phyloP scores from a whole-genome alignment of 1,140 invertebrate genomes.

The Drosophila auraria region DNA sequence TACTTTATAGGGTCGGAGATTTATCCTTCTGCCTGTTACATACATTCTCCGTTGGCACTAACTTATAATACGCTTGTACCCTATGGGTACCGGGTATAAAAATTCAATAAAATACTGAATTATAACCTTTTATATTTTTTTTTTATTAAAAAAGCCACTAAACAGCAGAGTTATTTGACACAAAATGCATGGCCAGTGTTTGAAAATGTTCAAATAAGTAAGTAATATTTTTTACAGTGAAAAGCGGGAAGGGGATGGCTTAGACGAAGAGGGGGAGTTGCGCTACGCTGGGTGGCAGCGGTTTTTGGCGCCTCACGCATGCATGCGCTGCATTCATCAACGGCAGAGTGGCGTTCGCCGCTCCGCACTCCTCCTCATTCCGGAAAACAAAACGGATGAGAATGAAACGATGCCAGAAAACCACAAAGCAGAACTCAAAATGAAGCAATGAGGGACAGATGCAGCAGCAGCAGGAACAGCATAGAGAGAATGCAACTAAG shows the following conservation, averaged over 20 bases:
- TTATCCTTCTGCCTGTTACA: too few species aligned
- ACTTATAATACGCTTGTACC: too few species aligned
- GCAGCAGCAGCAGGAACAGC: slow-evolving; percentile 4
- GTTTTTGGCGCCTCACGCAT: slow-evolving; percentile 69
- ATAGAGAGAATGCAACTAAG: not conserved
- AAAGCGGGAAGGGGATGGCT: not conserved
- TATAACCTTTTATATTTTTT: too few species aligned
- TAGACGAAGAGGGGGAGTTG: slow-evolving; percentile 13
- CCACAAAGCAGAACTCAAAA: slow-evolving; percentile 57
- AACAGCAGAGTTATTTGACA: not conserved
- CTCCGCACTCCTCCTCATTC: slow-evolving; percentile 30
- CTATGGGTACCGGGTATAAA: too few species aligned
- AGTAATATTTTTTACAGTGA: slow-evolving; percentile 10
- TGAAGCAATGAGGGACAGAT: slow-evolving; percentile 30
- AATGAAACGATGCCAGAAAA: slow-evolving; percentile 72
- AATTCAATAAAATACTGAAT: too few species aligned
- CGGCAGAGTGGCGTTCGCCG: slow-evolving; percentile 41
- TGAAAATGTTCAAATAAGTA: too few species aligned
- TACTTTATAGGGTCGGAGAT: too few species aligned
- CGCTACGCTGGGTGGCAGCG: slow-evolving; percentile 40
- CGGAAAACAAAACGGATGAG: slow-evolving; percentile 70
- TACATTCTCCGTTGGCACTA: too few species aligned
- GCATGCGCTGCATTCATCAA: slow-evolving; percentile 82
- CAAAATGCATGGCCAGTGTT: not conserved
- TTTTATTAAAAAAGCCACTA: too few species aligned